Percentiles rank a stretch among this genome's conserved stretches.
These are phyloP conservation scores for Caenorhabditis sp. DNA, from an alignment of 2,888 invertebrate genomes.

Conservation along the genomic window DNA sequence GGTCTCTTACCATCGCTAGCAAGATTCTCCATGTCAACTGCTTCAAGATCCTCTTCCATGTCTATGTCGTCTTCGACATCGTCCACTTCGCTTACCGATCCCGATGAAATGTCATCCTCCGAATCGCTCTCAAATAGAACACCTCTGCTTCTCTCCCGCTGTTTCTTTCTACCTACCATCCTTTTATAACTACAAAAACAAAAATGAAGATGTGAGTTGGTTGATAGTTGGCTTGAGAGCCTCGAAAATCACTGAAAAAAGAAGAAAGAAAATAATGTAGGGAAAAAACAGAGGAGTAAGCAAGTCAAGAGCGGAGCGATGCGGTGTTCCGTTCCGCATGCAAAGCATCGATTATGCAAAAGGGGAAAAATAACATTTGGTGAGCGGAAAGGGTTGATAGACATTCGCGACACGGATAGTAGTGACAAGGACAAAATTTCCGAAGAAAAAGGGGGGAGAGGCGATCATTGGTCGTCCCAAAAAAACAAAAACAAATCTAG, in stretches of 20 bases:
- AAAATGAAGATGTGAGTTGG: slow-evolving; percentile 1
- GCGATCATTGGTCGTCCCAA: not conserved
- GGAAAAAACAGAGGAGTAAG: not conserved
- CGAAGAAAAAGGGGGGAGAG: not conserved
- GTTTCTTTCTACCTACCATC: slow-evolving; percentile 31
- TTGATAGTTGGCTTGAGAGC: slow-evolving; percentile 3
- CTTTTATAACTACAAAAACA: slow-evolving; percentile 27
- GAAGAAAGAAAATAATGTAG: not conserved
- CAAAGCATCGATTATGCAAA: not conserved
- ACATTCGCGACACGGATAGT: not conserved
- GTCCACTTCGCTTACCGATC: slow-evolving; percentile 55
- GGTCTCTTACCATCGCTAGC: slow-evolving; percentile 46
- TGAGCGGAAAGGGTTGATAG: not conserved
- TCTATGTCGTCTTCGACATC: slow-evolving; percentile 67
- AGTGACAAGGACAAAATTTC: not conserved
- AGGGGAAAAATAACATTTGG: not conserved
- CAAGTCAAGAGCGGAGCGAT: not conserved
- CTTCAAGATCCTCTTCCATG: slow-evolving; percentile 60
- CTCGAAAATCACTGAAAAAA: slow-evolving; percentile 1
- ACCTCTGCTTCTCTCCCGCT: not conserved
- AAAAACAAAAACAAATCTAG: slow-evolving; percentile 5
- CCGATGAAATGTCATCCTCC: slow-evolving; percentile 64
- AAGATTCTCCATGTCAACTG: slow-evolving; percentile 49
- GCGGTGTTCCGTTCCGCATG: not conserved
- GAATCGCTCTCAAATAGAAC: slow-evolving; percentile 65